Evolutionary conservation across 2,113 vertebrate genomes (phyloP), one percentile per base, ranked within the genome.

Genomic region (Alectura lathami): DNA sequence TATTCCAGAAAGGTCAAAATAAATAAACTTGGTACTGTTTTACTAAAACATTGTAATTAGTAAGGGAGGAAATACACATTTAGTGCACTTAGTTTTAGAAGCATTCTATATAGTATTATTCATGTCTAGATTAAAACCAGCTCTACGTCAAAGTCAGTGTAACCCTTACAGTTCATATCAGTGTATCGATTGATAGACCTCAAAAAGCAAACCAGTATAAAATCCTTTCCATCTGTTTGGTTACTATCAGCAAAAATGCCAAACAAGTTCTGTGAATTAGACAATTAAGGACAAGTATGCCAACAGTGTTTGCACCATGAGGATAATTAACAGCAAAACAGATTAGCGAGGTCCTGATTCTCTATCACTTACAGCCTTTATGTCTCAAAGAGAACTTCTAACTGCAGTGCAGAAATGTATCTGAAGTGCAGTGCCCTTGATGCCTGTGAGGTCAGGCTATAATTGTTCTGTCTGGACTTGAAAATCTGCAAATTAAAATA

Each of bases 401-500:
- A 43, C 5, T 48, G 24, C 34, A 54, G 32, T 22, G 54, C 11
- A 76, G 47, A 83, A 83, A 23, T 5, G 8, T 78, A 40, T 53
- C 10, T 30, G 15, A 15, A 62, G 29, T 27, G 21, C 18, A 0
- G 0, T 51, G 12, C 26, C 26, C 27, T 20, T 32, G 4, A 26
- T 51, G 80, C 1, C 2, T 2, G 4, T 17, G 7, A 63, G 21
- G 30, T 88, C 36, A 85, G 14, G 20, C 2, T 26, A 30, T 15
- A 54, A 54, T 30, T 77, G 2, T 54, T 74, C 13, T 70, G 8
- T 21, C 5, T 2, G 0, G 8, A 48, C 18, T 63, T 77, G 0
- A 67, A 22, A 63, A 22, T 14, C 13, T 56, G 4, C 38, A 86
- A 72, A 92, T 60, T n/a, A 48, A 81, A 89, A 83, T 32, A 1